phyloP scores from a whole-genome alignment of 2,113 vertebrate species.

The Furnarius figulus region DNA sequence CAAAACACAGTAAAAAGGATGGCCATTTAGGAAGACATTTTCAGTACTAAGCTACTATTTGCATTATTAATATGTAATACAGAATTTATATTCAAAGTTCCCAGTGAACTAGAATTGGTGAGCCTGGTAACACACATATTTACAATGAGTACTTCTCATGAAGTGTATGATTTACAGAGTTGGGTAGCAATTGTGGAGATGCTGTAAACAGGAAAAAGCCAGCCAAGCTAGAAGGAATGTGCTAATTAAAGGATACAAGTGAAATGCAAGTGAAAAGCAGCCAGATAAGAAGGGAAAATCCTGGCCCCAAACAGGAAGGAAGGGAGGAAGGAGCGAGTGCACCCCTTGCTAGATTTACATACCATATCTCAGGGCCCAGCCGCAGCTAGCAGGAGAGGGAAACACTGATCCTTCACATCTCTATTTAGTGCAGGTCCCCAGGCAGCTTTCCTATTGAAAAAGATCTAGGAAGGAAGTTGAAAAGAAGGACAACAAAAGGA shows the following conservation, averaged over 20 bases:
- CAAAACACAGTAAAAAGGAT: not conserved
- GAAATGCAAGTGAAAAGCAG: slow-evolving; percentile 42
- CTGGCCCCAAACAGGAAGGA: slow-evolving; percentile 40
- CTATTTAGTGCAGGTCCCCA: slow-evolving; percentile 60
- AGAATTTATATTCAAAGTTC: not conserved
- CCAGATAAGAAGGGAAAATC: slow-evolving; percentile 18
- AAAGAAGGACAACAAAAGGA: slow-evolving; percentile 14
- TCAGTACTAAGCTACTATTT: not conserved
- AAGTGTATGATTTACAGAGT: not conserved
- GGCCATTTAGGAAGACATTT: not conserved
- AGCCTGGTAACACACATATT: not conserved
- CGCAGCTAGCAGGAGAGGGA: not conserved
- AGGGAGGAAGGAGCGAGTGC: not conserved
- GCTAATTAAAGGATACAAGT: slow-evolving; percentile 36
- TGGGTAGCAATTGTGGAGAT: not conserved
- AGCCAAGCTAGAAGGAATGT: slow-evolving; percentile 39
- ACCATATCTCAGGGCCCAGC: slow-evolving; percentile 42
- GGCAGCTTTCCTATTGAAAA: slow-evolving; percentile 46
- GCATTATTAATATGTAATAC: not conserved
- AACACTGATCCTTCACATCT: slow-evolving; percentile 33
- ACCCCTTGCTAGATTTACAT: slow-evolving; percentile 39
- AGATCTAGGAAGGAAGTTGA: slow-evolving; percentile 62
- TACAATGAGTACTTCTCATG: not conserved
- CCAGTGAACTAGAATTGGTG: not conserved
- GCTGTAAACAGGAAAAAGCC: slow-evolving; percentile 58